Percentiles rank a stretch among this genome's conserved stretches.
Conservation (phyloP, 2,113 vertebrate species). For the Probosciger aterrimus region DNA sequence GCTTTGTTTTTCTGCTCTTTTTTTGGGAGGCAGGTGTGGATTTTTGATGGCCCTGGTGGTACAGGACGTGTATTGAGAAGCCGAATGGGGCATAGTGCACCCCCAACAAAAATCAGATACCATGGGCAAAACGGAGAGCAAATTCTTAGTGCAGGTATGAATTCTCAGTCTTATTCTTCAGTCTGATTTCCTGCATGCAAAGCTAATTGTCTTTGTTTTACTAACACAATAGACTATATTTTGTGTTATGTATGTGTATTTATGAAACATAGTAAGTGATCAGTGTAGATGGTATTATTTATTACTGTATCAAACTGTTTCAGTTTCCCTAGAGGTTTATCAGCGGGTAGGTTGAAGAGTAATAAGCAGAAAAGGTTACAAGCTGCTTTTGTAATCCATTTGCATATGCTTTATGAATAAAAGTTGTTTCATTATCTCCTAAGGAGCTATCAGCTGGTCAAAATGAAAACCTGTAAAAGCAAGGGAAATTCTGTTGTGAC, state of each 20-base stretch:
- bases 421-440: background rate
- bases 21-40: constrained; percentile 84
- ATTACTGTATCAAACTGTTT: background rate
- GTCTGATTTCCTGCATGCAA: background rate
- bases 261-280: background rate
- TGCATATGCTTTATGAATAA: background rate
- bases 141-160: constrained; percentile 90
- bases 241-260: background rate
- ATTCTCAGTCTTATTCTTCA: background rate
- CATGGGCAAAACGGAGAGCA: constrained; percentile 89
- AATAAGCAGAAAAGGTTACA: background rate
- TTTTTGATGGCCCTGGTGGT: constrained; percentile 91
- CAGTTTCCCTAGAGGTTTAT: background rate
- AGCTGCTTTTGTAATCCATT: background rate
- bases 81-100: constrained; percentile 90
- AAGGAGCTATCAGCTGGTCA: background rate
- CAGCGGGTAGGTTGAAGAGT: background rate
- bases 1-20: background rate
- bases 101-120: constrained; percentile 86
- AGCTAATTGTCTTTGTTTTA: background rate
- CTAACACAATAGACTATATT: background rate
- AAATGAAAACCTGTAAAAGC: background rate
- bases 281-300: background rate
- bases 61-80: constrained; percentile 83
- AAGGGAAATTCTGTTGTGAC: background rate